phyloP scores from a whole-genome alignment of 2,888 invertebrate species.

The Cheilosia scutellata region DNA sequence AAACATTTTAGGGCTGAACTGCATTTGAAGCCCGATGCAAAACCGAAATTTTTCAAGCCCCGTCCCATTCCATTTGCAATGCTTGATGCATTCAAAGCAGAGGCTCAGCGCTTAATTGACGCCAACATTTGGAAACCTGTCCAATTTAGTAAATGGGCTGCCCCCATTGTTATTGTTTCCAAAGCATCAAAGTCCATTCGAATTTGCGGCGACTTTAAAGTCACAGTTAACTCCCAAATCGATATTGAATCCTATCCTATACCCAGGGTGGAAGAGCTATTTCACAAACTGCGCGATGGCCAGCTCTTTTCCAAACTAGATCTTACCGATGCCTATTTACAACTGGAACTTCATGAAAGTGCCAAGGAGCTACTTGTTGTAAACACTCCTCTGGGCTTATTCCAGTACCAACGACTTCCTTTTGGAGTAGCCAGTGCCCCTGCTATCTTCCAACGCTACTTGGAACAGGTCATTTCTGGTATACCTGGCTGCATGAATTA shows the following conservation, averaged over 20 bases:
- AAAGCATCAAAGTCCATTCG: constrained; percentile 77
- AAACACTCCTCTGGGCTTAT: neutral
- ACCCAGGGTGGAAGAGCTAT: constrained; percentile 75
- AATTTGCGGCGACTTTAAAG: constrained; percentile 77
- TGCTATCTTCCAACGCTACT: neutral
- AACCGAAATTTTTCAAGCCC: constrained; percentile 72
- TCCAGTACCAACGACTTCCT: neutral
- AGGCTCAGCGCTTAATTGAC: constrained; percentile 67
- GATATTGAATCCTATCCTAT: constrained; percentile 77
- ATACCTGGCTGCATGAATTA: neutral
- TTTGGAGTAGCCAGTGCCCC: neutral
- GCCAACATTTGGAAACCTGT: constrained; percentile 63
- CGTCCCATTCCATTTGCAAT: constrained; percentile 76
- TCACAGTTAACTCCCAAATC: constrained; percentile 76
- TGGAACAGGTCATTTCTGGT: neutral
- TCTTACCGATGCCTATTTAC: constrained; percentile 79
- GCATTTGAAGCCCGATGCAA: neutral
- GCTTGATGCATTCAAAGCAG: constrained; percentile 59
- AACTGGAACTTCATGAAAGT: constrained; percentile 51
- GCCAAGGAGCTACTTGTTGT: neutral
- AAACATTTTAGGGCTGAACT: neutral
- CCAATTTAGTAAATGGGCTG: constrained; percentile 79
- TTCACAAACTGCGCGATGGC: constrained; percentile 38
- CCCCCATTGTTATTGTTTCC: constrained; percentile 79
- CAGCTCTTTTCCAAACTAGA: constrained; percentile 64